Evolutionary conservation across 2,888 invertebrate species (phyloP), one percentile per base, ranked within the genome.

Genomic region (Zaprionus lineosus): DNA sequence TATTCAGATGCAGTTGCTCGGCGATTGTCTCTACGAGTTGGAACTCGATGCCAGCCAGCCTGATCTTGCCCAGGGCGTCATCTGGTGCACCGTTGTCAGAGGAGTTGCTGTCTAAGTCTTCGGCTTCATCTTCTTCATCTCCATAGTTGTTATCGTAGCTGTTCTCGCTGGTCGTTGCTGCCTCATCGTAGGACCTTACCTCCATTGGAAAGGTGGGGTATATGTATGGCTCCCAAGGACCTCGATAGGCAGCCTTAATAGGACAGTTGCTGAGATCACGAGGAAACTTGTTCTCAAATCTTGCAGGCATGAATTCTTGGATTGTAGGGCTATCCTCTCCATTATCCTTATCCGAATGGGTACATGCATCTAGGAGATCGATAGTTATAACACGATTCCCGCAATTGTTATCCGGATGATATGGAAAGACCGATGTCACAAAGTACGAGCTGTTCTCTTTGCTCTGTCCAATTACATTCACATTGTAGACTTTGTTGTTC

Each of bases 171-270:
- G 6, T 9, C 5, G 9, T 4, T 12, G 24, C 33, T 24, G 14
- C 39, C 2, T 24, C n/a, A 3, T 64, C 58, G 7, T 50, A 37
- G 5, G 19, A 16, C 0, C n/a, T 33, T 3, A 2, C 48, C 1
- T 48, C 41, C 0, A 40, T 56, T 7, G 36, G 59, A 5, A 9
- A 12, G 21, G 14, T 70, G 26, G 61, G 63, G 16, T 87, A 86
- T 3, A 89, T 87, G 51, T 88, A 90, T 0, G 90, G 90, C 39
- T 89, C 89, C 88, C 87, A 88, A 2, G 88, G 72, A 12, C 68
- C 68, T 1, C 88, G 83, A 51, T 86, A 87, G 7, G 86, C 84
- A 0, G 87, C 88, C 2, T 70, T 71, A n/a, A 90, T 53, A 1
- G 86, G 84, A 57, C 90, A 90, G 7, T 86, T 86, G 58, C 87